Evolutionary conservation across 2,888 invertebrate species (phyloP).

Genomic region (Eilema caniola): DNA sequence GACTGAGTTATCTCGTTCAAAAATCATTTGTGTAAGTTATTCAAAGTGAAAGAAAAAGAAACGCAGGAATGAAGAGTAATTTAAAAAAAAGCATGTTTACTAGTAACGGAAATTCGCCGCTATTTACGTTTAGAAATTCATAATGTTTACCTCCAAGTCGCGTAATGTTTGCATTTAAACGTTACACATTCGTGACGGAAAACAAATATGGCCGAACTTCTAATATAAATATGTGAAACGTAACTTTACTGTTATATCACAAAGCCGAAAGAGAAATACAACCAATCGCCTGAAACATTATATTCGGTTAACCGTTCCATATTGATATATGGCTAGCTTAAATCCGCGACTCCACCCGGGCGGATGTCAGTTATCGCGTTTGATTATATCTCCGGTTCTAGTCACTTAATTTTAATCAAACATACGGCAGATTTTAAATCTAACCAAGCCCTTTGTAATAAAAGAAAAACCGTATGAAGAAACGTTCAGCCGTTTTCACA

Average conservation of each 20-base stretch:
- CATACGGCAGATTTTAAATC: too few relatives aligned
- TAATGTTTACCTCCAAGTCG: conserved; percentile 41
- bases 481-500: neutral
- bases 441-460: neutral
- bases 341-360: too few relatives aligned
- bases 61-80: conserved; percentile 12
- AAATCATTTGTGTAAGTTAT: neutral
- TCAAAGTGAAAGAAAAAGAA: neutral
- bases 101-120: conserved; percentile 45
- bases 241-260: conserved; percentile 13
- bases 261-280: neutral
- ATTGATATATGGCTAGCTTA: neutral
- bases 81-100: conserved; percentile 44
- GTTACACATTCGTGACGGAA: conserved; percentile 35
- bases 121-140: conserved; percentile 42
- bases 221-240: conserved; percentile 30
- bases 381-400: too few relatives aligned
- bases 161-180: conserved; percentile 49
- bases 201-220: conserved; percentile 42
- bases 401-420: too few relatives aligned
- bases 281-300: neutral
- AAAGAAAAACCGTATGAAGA: neutral
- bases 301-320: neutral
- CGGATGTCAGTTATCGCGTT: too few relatives aligned
- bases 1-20: neutral